These are phyloP conservation scores for Pammene fasciana DNA, from an alignment of 2,888 invertebrate species.

Conservation along the genomic window DNA sequence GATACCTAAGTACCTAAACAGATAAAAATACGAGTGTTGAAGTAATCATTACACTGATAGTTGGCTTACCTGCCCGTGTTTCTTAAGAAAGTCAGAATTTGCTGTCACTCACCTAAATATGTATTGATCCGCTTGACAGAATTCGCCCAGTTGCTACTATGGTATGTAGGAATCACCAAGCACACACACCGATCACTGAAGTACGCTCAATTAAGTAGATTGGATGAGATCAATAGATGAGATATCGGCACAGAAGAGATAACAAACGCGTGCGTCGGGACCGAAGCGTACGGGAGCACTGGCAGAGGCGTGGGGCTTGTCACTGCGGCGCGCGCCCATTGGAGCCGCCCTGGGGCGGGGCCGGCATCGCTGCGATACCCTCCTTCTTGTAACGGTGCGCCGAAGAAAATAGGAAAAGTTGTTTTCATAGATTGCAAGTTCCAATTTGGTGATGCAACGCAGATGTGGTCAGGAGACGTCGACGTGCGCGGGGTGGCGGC, in stretches of 20 bases:
- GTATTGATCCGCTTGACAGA: conserved; percentile 21
- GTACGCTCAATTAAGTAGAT: conserved; percentile 23
- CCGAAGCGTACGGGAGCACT: conserved; percentile 64
- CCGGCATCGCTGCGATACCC: conserved; percentile 41
- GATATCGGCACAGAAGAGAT: conserved; percentile 47
- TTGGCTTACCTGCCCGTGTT: background rate
- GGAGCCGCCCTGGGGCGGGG: conserved; percentile 46
- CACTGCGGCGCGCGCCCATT: conserved; percentile 44
- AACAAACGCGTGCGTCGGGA: conserved; percentile 55
- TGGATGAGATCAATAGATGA: conserved; percentile 37
- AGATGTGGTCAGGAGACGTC: conserved; percentile 44
- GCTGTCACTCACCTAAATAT: conserved; percentile 23
- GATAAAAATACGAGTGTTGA: too few relatives aligned
- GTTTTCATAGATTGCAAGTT: conserved; percentile 56
- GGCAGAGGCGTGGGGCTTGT: conserved; percentile 50
- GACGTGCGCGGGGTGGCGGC: conserved; percentile 44
- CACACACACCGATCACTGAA: conserved; percentile 35
- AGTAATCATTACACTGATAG: background rate
- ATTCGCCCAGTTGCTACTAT: conserved; percentile 2
- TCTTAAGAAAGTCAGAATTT: background rate
- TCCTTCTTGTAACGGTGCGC: conserved; percentile 22
- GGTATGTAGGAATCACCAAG: conserved; percentile 26
- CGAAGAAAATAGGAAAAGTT: conserved; percentile 51
- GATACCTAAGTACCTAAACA: background rate
- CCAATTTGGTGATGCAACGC: conserved; percentile 40